Percentiles rank a stretch among this genome's conserved stretches.
Conservation (phyloP, 2,888 invertebrate genomes). For the Latrodectus hesperus region DNA sequence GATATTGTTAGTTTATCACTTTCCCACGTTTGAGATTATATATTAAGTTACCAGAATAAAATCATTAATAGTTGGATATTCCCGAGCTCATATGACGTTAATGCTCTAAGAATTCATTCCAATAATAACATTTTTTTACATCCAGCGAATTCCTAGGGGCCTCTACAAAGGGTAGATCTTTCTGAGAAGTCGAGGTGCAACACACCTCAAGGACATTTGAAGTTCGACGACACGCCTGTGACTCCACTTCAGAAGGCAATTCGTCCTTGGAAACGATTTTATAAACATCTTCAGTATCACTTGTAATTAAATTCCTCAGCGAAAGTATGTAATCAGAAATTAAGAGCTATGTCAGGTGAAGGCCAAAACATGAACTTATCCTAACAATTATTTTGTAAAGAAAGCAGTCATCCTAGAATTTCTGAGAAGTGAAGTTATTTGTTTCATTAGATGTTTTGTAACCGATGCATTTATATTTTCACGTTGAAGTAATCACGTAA, state of each 20-base stretch:
- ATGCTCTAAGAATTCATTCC: too few species aligned
- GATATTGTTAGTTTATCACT: too few species aligned
- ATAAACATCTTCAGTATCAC: constrained; percentile 7
- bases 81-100: too few species aligned
- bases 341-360: constrained; percentile 34
- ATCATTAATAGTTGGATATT: too few species aligned
- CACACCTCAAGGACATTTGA: constrained; percentile 13
- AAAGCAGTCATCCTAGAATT: too few species aligned
- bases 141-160: background rate
- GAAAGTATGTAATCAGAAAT: constrained; percentile 12
- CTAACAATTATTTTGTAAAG: too few species aligned
- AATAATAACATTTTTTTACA: background rate
- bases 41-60: too few species aligned
- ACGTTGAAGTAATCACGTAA: too few species aligned
- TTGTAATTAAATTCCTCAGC: constrained; percentile 26
- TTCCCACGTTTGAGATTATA: too few species aligned
- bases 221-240: constrained; percentile 46
- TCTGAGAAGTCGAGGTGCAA: background rate
- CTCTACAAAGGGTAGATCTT: background rate
- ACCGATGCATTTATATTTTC: too few species aligned
- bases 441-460: too few species aligned
- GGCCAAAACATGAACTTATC: constrained; percentile 6
- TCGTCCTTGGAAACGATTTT: constrained; percentile 17
- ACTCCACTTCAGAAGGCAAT: background rate
- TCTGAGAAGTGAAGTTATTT: too few species aligned